Evolutionary conservation across 2,797 vertebrate genomes (phyloP).

Genomic region (Orestias chungarensis): DNA sequence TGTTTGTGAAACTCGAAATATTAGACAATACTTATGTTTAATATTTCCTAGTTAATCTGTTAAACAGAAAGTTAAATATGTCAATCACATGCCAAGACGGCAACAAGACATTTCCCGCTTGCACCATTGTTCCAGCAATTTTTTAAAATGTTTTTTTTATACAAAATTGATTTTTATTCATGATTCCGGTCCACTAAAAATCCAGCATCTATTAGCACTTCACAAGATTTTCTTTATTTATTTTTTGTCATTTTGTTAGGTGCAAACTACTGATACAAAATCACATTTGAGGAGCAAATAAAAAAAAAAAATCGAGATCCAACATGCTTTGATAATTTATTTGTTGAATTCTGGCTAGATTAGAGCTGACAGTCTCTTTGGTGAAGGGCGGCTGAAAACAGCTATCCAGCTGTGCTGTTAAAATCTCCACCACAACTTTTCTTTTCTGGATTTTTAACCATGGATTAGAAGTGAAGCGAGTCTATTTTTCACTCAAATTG

Average conservation of each 20-base stretch:
- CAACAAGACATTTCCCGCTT: neutral
- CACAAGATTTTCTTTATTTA: constrained; percentile 5
- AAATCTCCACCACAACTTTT: neutral
- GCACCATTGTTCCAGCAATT: neutral
- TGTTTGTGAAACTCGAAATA: neutral
- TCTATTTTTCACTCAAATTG: constrained; percentile 5
- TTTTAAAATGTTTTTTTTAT: neutral
- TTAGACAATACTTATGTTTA: neutral
- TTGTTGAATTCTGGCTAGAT: constrained; percentile 17
- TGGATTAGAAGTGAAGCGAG: constrained; percentile 4
- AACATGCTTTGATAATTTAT: constrained; percentile 14
- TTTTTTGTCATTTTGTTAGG: constrained; percentile 7
- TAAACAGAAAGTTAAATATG: neutral
- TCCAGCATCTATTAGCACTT: constrained; percentile 18
- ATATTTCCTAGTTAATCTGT: neutral
- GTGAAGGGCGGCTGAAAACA: constrained; percentile 16
- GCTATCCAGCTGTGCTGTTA: constrained; percentile 10
- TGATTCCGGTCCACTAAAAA: constrained; percentile 7
- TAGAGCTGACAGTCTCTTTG: constrained; percentile 13
- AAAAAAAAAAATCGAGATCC: neutral
- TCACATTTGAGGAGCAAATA: constrained; percentile 4
- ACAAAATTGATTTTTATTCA: constrained; percentile 8
- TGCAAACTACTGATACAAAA: constrained; percentile 11
- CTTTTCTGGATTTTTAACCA: constrained; percentile 16
- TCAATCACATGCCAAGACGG: neutral